Conservation (phyloP, 2,797 vertebrate genomes). For the Lophotriccus pileatus region DNA sequence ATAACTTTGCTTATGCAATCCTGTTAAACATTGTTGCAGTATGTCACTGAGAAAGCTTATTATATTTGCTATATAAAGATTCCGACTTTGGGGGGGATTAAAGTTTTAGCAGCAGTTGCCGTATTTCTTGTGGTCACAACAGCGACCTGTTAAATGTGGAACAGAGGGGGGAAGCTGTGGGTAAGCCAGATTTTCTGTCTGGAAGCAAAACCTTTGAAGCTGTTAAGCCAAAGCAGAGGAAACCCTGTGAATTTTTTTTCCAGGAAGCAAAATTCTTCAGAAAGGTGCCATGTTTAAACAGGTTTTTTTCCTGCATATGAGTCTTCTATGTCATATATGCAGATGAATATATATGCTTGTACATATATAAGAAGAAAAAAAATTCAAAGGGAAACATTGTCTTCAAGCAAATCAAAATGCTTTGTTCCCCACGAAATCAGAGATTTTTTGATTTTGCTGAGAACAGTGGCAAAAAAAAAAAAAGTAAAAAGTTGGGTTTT, state of each 20-base stretch:
- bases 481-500: too few species aligned
- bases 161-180: not conserved
- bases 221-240: slow-evolving; percentile 2
- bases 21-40: slow-evolving; percentile 3
- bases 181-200: not conserved
- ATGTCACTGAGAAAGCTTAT: slow-evolving; percentile 7
- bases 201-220: not conserved
- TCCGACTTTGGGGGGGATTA: not conserved
- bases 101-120: not conserved
- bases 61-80: not conserved
- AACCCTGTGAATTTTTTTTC: not conserved
- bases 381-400: not conserved
- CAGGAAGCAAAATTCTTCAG: not conserved
- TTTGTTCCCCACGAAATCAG: not conserved
- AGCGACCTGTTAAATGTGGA: not conserved
- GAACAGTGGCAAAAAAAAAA: not conserved
- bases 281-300: not conserved
- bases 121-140: not conserved
- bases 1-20: slow-evolving; percentile 8
- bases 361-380: not conserved
- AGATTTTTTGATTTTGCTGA: not conserved
- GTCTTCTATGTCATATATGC: not conserved
- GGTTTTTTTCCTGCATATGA: not conserved
- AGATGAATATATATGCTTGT: not conserved
- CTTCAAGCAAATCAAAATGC: not conserved